Evolutionary conservation across 2,888 invertebrate species (phyloP).

Genomic region (Brenthis hecate): DNA sequence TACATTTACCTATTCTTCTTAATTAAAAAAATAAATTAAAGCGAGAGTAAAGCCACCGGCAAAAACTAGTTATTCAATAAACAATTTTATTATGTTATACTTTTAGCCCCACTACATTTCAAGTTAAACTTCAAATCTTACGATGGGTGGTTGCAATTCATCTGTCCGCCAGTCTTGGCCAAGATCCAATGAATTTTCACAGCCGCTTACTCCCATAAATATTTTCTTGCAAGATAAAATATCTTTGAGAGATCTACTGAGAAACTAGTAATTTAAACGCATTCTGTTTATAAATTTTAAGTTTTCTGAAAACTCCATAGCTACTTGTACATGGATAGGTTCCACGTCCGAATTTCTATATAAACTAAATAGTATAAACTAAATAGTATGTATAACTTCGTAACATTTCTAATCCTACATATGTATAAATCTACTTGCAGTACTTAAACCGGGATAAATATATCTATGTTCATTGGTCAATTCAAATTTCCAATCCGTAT

Average conservation of each 20-base stretch:
- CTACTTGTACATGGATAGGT: too few relatives aligned
- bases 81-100: not conserved
- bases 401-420: too few relatives aligned
- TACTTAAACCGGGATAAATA: too few relatives aligned
- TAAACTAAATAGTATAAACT: too few relatives aligned
- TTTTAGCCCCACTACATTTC: slow-evolving; percentile 11
- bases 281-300: slow-evolving; percentile 2
- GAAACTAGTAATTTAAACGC: not conserved
- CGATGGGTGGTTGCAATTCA: slow-evolving; percentile 23
- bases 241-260: slow-evolving; percentile 15
- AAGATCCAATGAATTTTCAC: slow-evolving; percentile 33
- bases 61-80: not conserved
- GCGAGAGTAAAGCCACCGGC: too few relatives aligned
- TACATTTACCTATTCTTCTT: too few relatives aligned
- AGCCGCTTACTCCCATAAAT: slow-evolving; percentile 30
- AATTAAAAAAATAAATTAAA: too few relatives aligned
- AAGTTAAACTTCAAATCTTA: slow-evolving; percentile 28
- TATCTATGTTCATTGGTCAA: too few relatives aligned
- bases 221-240: slow-evolving; percentile 25
- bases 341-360: too few relatives aligned
- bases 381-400: too few relatives aligned
- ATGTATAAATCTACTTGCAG: too few relatives aligned
- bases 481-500: too few relatives aligned
- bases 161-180: slow-evolving; percentile 32
- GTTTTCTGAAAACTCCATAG: not conserved